Evolutionary conservation across 2,797 vertebrate species (phyloP).

Genomic region (Sebastes vulpes): DNA sequence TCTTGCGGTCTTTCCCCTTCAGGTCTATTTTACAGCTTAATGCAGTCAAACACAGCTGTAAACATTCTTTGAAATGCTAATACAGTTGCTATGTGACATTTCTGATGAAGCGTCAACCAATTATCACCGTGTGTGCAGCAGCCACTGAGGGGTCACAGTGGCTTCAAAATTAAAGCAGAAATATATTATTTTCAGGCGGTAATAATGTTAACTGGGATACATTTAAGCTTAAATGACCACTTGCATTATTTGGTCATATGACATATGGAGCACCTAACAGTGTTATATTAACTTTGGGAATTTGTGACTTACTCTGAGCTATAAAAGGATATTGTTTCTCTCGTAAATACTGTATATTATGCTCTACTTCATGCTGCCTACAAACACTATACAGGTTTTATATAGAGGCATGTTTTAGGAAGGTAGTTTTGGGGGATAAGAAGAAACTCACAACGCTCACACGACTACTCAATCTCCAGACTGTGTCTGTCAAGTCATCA

Average conservation of each 20-base stretch:
- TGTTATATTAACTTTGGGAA: not conserved
- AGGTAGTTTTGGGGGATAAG: not conserved
- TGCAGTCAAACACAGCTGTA: conserved; percentile 17
- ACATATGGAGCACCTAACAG: not conserved
- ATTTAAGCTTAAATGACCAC: not conserved
- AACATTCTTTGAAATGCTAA: conserved; percentile 54
- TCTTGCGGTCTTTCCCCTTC: not conserved
- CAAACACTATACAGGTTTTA: not conserved
- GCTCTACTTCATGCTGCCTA: not conserved
- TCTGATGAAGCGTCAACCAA: not conserved
- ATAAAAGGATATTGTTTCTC: not conserved
- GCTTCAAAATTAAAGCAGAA: not conserved
- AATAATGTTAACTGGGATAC: not conserved
- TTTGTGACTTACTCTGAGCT: not conserved
- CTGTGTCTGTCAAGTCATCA: conserved; percentile 8
- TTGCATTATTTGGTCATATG: not conserved
- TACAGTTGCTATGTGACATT: conserved; percentile 10
- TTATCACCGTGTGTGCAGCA: not conserved
- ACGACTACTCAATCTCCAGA: not conserved
- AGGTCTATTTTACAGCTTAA: conserved; percentile 17
- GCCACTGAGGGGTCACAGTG: not conserved
- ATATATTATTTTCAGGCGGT: not conserved
- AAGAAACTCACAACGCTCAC: not conserved
- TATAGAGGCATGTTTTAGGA: not conserved
- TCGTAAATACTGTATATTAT: not conserved